Evolutionary conservation across 64 coral and sea anemone genomes (phyloP).

Genomic region (Montipora cactus): DNA sequence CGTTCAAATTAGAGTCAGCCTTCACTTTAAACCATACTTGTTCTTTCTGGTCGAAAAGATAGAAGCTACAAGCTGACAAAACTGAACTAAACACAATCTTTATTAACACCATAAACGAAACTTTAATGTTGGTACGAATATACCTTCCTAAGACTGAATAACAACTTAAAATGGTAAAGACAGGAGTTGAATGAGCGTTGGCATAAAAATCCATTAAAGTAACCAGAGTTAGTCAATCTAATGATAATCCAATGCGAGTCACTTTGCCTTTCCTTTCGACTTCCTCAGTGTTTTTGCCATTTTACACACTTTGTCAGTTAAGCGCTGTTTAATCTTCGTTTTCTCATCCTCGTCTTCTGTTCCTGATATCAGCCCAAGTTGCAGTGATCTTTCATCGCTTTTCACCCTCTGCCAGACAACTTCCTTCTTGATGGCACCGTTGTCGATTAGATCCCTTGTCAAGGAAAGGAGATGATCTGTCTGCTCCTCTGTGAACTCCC

Average conservation of each 20-base stretch:
- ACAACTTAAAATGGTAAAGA: too few species aligned
- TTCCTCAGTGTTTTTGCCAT: background rate
- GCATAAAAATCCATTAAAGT: too few species aligned
- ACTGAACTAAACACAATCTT: too few species aligned
- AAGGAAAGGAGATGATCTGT: background rate
- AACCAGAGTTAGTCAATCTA: too few species aligned
- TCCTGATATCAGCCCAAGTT: background rate
- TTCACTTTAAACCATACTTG: too few species aligned
- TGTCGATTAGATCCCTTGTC: slow-evolving; percentile 7
- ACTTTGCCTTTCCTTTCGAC: background rate
- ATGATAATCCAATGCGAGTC: background rate
- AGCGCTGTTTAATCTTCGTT: slow-evolving; percentile 16
- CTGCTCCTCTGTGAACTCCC: background rate
- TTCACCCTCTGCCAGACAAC: slow-evolving; percentile 44
- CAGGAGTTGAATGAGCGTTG: too few species aligned
- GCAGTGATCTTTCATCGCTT: background rate
- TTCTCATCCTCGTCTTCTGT: background rate
- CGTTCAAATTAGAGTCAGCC: too few species aligned
- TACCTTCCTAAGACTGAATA: too few species aligned
- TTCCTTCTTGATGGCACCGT: slow-evolving; percentile 8
- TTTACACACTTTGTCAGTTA: slow-evolving; percentile 25
- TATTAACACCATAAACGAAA: too few species aligned
- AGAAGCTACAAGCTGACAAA: too few species aligned
- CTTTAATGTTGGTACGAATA: too few species aligned
- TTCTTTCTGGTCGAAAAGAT: too few species aligned